A percentile compares a stretch with the other conserved stretches of the same genome.
Conservation (phyloP, 2,797 vertebrate genomes). For the Erpetoichthys calabaricus region DNA sequence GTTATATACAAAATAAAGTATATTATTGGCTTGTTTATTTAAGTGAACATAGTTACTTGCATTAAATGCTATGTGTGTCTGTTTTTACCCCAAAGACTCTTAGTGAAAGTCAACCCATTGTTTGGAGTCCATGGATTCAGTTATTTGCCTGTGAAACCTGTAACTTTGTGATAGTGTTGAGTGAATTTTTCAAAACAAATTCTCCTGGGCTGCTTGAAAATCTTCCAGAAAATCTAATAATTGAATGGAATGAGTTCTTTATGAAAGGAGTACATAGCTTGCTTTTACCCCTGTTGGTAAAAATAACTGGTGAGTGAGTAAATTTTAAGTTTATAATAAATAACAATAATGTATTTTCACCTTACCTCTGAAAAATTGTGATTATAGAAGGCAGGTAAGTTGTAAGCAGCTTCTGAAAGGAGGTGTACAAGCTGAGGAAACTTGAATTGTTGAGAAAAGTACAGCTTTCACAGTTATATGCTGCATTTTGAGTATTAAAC, state of each 20-base stretch:
- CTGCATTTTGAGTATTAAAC: too few species aligned
- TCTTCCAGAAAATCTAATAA: conserved; percentile 61
- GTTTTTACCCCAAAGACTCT: conserved; percentile 46
- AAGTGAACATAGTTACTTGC: background rate
- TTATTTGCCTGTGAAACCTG: conserved; percentile 75
- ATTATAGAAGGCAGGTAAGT: too few species aligned
- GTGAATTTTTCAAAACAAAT: conserved; percentile 58
- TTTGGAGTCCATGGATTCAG: conserved; percentile 69
- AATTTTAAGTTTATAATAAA: too few species aligned
- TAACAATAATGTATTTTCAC: too few species aligned
- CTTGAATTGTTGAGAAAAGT: too few species aligned
- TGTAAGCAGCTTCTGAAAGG: too few species aligned
- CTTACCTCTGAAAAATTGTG: too few species aligned
- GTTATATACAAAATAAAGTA: background rate
- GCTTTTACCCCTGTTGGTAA: conserved; percentile 73
- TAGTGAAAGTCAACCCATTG: conserved; percentile 54
- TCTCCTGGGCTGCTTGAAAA: conserved; percentile 37
- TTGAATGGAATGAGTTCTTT: conserved; percentile 90
- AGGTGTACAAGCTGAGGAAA: too few species aligned
- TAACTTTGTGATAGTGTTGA: conserved; percentile 60
- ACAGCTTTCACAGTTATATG: too few species aligned
- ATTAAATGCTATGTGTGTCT: background rate
- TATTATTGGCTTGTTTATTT: background rate
- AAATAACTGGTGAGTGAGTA: conserved; percentile 55
- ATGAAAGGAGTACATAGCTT: conserved; percentile 74